These are phyloP conservation scores for Tetheella fluctuosa DNA, from an alignment of 2,888 invertebrate species.

Conservation along the genomic window DNA sequence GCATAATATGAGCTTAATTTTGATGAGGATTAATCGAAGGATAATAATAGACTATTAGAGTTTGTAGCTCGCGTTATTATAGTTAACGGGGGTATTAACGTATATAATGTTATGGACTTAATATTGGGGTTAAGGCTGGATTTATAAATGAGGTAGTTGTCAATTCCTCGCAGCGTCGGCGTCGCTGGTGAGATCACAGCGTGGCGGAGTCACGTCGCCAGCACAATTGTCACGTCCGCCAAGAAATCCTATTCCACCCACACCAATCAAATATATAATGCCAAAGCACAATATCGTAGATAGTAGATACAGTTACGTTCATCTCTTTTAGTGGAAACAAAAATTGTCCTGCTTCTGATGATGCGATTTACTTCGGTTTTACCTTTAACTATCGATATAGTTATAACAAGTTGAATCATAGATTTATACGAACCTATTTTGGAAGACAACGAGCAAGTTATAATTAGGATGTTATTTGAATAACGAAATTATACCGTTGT, in stretches of 20 bases:
- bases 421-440: too few species aligned
- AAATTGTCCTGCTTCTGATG: constrained; percentile 6
- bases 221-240: constrained; percentile 73
- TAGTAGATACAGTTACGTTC: constrained; percentile 22
- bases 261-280: constrained; percentile 37
- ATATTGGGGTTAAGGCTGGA: constrained; percentile 35
- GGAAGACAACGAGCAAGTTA: too few species aligned
- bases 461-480: not conserved
- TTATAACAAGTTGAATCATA: not conserved
- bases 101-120: not conserved
- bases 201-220: constrained; percentile 56
- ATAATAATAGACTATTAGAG: constrained; percentile 5
- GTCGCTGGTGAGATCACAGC: constrained; percentile 55
- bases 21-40: not conserved
- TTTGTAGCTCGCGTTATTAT: not conserved
- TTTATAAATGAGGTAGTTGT: constrained; percentile 42
- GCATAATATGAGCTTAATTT: constrained; percentile 5
- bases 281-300: constrained; percentile 32
- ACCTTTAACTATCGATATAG: not conserved
- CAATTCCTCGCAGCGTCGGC: constrained; percentile 39
- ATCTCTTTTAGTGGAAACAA: constrained; percentile 31
- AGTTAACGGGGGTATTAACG: not conserved
- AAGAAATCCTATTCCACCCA: constrained; percentile 49
- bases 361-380: not conserved
- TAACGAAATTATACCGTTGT: not conserved